Conservation (phyloP, 2,888 invertebrate species). For the Pheosia gnoma region DNA sequence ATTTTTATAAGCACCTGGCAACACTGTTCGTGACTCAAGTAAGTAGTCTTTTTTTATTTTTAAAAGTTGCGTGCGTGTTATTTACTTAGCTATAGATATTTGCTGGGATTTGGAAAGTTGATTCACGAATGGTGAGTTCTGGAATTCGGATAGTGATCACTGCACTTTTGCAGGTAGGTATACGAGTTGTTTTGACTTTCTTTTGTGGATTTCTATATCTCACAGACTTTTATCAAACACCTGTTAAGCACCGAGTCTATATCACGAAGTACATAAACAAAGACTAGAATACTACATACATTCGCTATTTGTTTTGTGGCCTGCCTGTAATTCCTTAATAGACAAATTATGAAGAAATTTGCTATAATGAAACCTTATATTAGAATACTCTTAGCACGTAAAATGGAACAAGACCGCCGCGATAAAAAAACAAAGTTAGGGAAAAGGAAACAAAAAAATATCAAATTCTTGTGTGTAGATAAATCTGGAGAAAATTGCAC, state of each 20-base stretch:
- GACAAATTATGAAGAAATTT: too few relatives aligned
- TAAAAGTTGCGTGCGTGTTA: conserved; percentile 4
- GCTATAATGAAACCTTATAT: too few relatives aligned
- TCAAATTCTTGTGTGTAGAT: too few relatives aligned
- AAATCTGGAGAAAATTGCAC: neutral
- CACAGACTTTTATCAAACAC: neutral
- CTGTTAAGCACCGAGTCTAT: too few relatives aligned
- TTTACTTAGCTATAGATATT: conserved; percentile 7
- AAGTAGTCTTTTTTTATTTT: conserved; percentile 4
- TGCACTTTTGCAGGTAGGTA: neutral
- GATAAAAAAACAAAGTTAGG: too few relatives aligned
- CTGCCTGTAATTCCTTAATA: too few relatives aligned
- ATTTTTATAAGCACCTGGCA: neutral
- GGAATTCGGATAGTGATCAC: conserved; percentile 4
- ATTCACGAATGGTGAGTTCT: conserved; percentile 5
- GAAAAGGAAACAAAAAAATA: too few relatives aligned
- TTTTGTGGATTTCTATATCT: neutral
- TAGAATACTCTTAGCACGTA: too few relatives aligned
- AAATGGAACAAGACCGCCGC: too few relatives aligned
- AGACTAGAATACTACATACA: too few relatives aligned
- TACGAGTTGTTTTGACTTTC: neutral
- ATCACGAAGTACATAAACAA: too few relatives aligned
- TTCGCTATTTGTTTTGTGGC: too few relatives aligned
- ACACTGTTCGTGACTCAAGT: conserved; percentile 5
- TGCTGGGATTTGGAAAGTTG: conserved; percentile 6